These are phyloP conservation scores for Dendrolimus houi DNA, from an alignment of 2,888 invertebrate species.

Conservation along the genomic window DNA sequence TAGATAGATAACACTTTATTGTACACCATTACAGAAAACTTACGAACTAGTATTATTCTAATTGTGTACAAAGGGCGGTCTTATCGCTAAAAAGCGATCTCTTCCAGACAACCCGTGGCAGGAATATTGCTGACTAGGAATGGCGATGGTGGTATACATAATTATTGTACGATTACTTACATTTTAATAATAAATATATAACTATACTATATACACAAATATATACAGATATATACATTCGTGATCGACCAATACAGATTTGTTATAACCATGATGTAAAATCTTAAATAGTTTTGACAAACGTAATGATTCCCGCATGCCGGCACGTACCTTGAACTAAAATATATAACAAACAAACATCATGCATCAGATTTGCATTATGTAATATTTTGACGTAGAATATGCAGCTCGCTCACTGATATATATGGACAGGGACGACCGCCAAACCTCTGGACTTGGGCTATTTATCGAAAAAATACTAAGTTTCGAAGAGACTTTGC, in stretches of 20 bases:
- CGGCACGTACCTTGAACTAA: constrained; percentile 16
- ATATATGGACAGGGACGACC: background rate
- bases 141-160: too few relatives aligned
- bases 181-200: too few relatives aligned
- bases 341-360: constrained; percentile 12
- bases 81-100: too few relatives aligned
- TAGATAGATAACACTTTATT: too few relatives aligned
- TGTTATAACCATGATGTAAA: background rate
- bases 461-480: background rate
- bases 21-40: too few relatives aligned
- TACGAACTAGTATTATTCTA: too few relatives aligned
- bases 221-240: background rate
- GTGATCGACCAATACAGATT: background rate
- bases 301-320: constrained; percentile 13
- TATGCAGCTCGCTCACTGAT: background rate
- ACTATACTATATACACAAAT: too few relatives aligned
- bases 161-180: too few relatives aligned
- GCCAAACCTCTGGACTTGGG: background rate
- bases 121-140: too few relatives aligned
- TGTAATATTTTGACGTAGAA: background rate
- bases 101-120: too few relatives aligned
- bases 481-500: too few relatives aligned
- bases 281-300: background rate
- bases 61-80: too few relatives aligned
- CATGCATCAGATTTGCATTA: constrained; percentile 1